Conservation (phyloP, 2,113 vertebrate species). For the Poicephalus meyeri region DNA sequence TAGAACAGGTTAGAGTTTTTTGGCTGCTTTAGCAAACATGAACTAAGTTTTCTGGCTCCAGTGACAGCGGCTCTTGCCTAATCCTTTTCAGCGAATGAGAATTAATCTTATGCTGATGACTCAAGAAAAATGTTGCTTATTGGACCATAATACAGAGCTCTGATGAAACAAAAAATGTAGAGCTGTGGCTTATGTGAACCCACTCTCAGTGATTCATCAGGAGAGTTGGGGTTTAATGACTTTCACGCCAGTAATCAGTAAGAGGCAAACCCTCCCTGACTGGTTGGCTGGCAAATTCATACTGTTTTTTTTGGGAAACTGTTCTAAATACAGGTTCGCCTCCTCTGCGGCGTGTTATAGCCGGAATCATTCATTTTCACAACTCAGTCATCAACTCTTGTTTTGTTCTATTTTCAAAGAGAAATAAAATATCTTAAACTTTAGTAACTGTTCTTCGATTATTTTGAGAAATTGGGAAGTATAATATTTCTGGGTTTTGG, state of each 20-base stretch:
- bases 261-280: slow-evolving; percentile 8
- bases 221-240: slow-evolving; percentile 55
- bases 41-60: background rate
- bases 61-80: background rate
- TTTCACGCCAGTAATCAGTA: slow-evolving; percentile 52
- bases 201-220: slow-evolving; percentile 65
- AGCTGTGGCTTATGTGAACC: slow-evolving; percentile 49
- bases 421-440: background rate
- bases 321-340: slow-evolving; percentile 20
- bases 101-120: slow-evolving; percentile 34
- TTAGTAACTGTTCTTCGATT: background rate
- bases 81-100: background rate
- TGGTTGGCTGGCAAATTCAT: background rate
- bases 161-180: slow-evolving; percentile 29
- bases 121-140: slow-evolving; percentile 49
- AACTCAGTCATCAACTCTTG: background rate
- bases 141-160: slow-evolving; percentile 34
- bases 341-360: slow-evolving; percentile 7
- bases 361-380: slow-evolving; percentile 23
- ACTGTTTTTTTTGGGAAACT: background rate
- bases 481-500: background rate
- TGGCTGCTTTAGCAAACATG: background rate
- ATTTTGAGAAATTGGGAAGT: background rate
- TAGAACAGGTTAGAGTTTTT: background rate
- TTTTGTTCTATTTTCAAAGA: background rate